A percentile compares a stretch with the other conserved stretches of the same genome.
phyloP scores from a whole-genome alignment of 2,113 vertebrate species.

The Plecturocebus donacophilus region DNA sequence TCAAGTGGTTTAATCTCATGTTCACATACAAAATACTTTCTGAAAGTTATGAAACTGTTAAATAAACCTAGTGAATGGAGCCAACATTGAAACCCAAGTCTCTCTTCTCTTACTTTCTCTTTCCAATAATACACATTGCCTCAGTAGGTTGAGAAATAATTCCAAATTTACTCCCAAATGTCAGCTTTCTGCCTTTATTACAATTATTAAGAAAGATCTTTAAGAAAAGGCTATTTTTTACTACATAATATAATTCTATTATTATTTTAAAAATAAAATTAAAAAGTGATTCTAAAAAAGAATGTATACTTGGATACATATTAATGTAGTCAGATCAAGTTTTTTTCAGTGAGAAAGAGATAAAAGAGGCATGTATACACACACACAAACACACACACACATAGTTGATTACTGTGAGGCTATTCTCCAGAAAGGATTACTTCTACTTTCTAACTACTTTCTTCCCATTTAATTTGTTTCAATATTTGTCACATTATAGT shows the following conservation, averaged over 20 bases:
- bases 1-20: background rate
- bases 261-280: background rate
- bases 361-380: background rate
- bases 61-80: background rate
- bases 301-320: background rate
- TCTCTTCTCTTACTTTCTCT: background rate
- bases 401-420: background rate
- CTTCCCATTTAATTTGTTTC: conserved; percentile 17
- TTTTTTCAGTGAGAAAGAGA: background rate
- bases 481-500: background rate
- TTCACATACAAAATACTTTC: background rate
- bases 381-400: no score
- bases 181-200: background rate
- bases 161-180: background rate
- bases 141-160: background rate
- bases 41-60: background rate
- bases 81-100: background rate
- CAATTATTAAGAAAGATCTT: background rate
- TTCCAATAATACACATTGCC: background rate
- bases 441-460: background rate
- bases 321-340: background rate
- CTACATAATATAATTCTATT: background rate
- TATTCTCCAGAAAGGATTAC: background rate
- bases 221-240: background rate
- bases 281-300: background rate